Evolutionary conservation across 1,140 invertebrate genomes (phyloP), one percentile per base, ranked within the genome.

Genomic region (Choristoneura fumiferana): DNA sequence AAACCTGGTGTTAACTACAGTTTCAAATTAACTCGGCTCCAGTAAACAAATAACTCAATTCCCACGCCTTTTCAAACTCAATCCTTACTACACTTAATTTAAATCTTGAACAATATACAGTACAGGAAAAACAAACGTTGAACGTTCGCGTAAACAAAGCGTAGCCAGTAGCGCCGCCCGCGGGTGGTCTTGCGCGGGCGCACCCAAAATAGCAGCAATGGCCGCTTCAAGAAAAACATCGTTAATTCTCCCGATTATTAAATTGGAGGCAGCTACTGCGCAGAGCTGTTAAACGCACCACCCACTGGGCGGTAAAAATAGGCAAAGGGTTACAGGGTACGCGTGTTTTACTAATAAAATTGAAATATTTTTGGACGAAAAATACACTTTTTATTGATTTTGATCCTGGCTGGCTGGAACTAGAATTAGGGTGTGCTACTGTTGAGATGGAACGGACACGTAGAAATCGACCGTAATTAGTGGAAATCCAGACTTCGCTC

Each of bases 181-280:
- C 68, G 75, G 81, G 81, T 80, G 22, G 81, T 83, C 81, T 52
- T 69, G 71, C 61, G 62, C 61, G 36, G 58, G 69, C 69, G 71
- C 69, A 71, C 67, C 81, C 67, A 65, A 83, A 87, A 87, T 87
- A 87, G 74, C 63, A 53, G 58, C 63, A 62, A 75, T 67, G 62
- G 67, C 68, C 67, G 72, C 70, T 71, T 74, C 77, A 81, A 78
- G 78, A 83, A 87, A 83, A 87, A 85, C 84, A 82, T 81, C 70
- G 82, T 85, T 87, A 78, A 85, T 79, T 78, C 72, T 67, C 66
- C 60, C 67, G 81, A 83, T 80, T 84, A 84, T 82, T 78, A 83
- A 77, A 83, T 77, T 77, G 70, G 71, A 78, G 80, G 67, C 78
- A 72, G 81, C 84, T 84, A 80, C 81, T 84, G 80, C 60, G 60